phyloP scores from a whole-genome alignment of 2,888 invertebrate species.

The Cheilosia vernalis region DNA sequence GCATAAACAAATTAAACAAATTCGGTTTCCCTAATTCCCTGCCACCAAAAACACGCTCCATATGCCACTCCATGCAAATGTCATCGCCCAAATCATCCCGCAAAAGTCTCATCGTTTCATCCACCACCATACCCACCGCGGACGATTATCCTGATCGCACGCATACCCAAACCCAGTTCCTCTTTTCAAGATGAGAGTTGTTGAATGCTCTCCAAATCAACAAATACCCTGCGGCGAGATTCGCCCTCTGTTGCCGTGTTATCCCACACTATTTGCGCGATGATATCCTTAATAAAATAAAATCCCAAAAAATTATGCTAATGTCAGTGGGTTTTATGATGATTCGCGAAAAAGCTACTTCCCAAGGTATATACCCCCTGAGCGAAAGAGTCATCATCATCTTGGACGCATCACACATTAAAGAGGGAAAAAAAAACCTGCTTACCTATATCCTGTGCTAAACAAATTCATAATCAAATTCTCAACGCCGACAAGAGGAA shows the following conservation, averaged over 20 bases:
- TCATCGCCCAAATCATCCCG: conserved; percentile 24
- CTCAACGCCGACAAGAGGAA: neutral
- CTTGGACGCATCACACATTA: neutral
- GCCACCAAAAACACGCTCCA: neutral
- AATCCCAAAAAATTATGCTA: conserved; percentile 69
- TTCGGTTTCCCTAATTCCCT: neutral
- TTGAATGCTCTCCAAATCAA: conserved; percentile 39
- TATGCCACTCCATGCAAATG: neutral
- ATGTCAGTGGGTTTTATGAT: conserved; percentile 60
- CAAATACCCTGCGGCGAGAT: conserved; percentile 48
- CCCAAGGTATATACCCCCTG: conserved; percentile 26
- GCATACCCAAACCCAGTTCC: neutral
- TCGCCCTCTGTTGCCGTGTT: neutral
- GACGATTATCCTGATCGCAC: conserved; percentile 2
- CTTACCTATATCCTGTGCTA: conserved; percentile 6
- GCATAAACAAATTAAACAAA: neutral
- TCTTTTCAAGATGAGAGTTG: conserved; percentile 31
- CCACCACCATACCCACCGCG: neutral
- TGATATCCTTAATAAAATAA: conserved; percentile 52
- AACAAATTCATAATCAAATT: conserved; percentile 65
- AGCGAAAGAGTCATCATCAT: conserved; percentile 37
- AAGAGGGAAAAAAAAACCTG: neutral
- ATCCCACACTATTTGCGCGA: neutral
- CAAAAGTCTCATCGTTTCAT: conserved; percentile 31
- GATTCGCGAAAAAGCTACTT: conserved; percentile 52